Evolutionary conservation across 2,888 invertebrate species (phyloP), one percentile per base, ranked within the genome.

Genomic region (Yponomeuta malinellus): DNA sequence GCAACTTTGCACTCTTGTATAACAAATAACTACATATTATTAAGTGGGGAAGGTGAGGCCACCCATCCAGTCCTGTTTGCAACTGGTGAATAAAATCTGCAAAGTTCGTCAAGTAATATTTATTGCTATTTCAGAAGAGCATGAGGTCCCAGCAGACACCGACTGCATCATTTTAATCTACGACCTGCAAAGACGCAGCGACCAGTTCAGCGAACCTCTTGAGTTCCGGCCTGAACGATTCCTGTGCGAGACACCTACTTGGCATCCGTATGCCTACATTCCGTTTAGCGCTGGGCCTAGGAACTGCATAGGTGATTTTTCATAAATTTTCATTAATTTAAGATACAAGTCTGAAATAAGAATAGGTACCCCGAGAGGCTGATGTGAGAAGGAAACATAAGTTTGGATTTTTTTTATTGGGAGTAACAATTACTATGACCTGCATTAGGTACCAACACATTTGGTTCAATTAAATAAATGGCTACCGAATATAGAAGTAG

Each of bases 211-310:
- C 0, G 85, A 93, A 71, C 93, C 94, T 1, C 78, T 85, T 10
- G 79, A 74, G 63, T 93, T 91, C 76, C 83, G 89, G 72, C 88
- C 89, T 0, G 93, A 93, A 71, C 79, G 93, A 76, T 94, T 94
- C 78, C 78, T 89, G 48, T 83, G 86, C 0, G 91, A 93, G 71
- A 73, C 73, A 48, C 74, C 75, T 4, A 75, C 78, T 4, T 81
- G 88, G 73, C 88, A 92, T 76, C 88, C 89, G 0, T 91, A 81
- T 15, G 79, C 83, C 4, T 90, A 82, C 71, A 83, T 90, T 71
- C 90, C 90, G 0, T 95, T 95, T 72, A 94, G 94, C 77, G 94
- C 94, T 2, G 95, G 95, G 0, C 93, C 93, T 0, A 87, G 95
- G n/a, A 95, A 94, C 79, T 95, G 95, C 75, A 94, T 95, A 72